phyloP scores from a whole-genome alignment of 2,797 vertebrate genomes.

The Poeciliopsis turneri region DNA sequence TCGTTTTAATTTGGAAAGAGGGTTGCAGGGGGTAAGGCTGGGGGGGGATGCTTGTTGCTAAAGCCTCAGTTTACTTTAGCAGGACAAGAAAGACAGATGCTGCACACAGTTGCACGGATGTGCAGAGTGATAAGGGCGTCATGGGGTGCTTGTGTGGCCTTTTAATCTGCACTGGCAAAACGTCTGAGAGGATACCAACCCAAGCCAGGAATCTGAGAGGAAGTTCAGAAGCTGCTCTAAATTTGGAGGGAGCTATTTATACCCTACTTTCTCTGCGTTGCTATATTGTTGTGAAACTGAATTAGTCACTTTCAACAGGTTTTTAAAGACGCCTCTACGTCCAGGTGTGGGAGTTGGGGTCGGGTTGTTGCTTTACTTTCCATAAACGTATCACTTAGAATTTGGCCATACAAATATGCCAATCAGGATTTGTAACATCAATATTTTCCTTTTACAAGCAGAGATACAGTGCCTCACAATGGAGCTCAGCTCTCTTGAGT shows the following conservation, averaged over 20 bases:
- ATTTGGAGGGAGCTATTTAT: slow-evolving; percentile 72
- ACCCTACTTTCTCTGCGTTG: slow-evolving; percentile 22
- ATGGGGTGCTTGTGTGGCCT: slow-evolving; percentile 45
- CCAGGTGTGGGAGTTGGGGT: background rate
- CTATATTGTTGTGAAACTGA: slow-evolving; percentile 57
- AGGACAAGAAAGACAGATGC: slow-evolving; percentile 64
- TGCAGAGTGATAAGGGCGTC: slow-evolving; percentile 62
- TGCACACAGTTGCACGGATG: slow-evolving; percentile 53
- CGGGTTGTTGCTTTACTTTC: slow-evolving; percentile 40
- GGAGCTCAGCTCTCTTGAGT: background rate
- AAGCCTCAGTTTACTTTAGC: slow-evolving; percentile 59
- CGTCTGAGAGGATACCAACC: slow-evolving; percentile 66
- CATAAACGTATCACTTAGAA: slow-evolving; percentile 41
- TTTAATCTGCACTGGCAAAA: slow-evolving; percentile 52
- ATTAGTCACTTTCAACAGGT: slow-evolving; percentile 41
- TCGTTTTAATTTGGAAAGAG: slow-evolving; percentile 56
- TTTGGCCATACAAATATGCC: slow-evolving; percentile 39
- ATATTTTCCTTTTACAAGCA: slow-evolving; percentile 38
- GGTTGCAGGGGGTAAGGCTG: rapidly evolving
- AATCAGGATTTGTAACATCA: slow-evolving; percentile 23
- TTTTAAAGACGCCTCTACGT: slow-evolving; percentile 41
- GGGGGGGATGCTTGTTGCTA: slow-evolving; percentile 28
- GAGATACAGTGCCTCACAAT: slow-evolving; percentile 21
- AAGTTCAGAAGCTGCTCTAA: slow-evolving; percentile 74
- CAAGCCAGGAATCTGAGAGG: slow-evolving; percentile 66